Evolutionary conservation across 2,888 invertebrate genomes (phyloP), one percentile per base, ranked within the genome.

Genomic region (Hyppa rectilinea): DNA sequence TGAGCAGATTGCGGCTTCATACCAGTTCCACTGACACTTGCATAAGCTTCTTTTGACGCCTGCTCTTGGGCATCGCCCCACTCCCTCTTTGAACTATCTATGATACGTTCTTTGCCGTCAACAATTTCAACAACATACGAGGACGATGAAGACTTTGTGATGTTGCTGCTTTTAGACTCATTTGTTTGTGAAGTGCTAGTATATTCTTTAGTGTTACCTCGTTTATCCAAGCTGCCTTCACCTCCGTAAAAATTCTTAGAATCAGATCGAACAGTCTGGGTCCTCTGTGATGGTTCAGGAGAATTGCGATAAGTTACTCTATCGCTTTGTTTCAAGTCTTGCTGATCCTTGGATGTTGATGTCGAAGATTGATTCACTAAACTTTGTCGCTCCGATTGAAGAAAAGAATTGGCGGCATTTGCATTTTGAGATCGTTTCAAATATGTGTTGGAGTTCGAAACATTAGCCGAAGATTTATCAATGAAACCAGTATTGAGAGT

Each of bases 61-160:
- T 95, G 89, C 78, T 95, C 94, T 87, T 96, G 85, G 55, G 93
- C 94, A 85, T 96, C 95, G 58, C 96, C 96, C 91, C 96, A 96
- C 89, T 97, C 97, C 82, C 96, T 96, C 60, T 96, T 96, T 64
- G 96, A 96, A 82, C 95, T 95, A 75, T 97, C 97, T 53, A 97
- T 91, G 52, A 97, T 95, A 49, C 96, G 92, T 91, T 97, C 97
- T 88, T 97, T 97, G 2, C 97, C 97, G 85, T 97, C 97, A 31
- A 97, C 96, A 78, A 97, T 96, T 92, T 97, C 97, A 58, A 97
- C 96, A 40, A 96, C 96, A 85, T 97, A 97, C 23, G 97, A 97
- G 26, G 96, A 96, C 2, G 97, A 96, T 47, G 97, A 96, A 43
- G 96, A 97, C 88, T 97, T 97, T 60, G 96, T 94, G 6, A 96